Base-by-base conservation (phyloP, 2,113 vertebrate species). In the Dissostichus mawsoni region DNA sequence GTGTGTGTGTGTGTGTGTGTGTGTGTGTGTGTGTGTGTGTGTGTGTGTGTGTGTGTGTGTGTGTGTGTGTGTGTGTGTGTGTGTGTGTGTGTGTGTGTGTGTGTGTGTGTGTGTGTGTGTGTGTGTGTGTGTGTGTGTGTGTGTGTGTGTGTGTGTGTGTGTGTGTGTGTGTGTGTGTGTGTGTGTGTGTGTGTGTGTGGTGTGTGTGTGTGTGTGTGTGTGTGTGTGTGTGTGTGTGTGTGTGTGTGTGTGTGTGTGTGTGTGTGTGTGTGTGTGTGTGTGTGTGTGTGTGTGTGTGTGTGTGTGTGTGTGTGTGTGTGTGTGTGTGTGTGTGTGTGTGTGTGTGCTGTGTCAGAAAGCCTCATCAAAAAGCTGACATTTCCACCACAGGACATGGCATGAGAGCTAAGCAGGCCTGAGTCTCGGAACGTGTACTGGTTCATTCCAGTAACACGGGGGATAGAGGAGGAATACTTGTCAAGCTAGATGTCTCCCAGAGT, bases 361-460 rank as follows among this genome's bases (percentile, higher is more conserved):
- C 69, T 81, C 87, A 17, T 86, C 80, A 85, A 81, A 83, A 84
- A 65, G 48, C 74, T 89, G 89, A 83, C 81, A 84, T 86, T 78
- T 85, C 59, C 71, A 74, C 85, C 76, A 80, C 79, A 52, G 69
- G 86, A 83, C 74, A 63, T 59, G 61, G 50, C 47, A 25, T 44
- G 66, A 69, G 83, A 74, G 70, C 68, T 78, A 71, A 85, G 75
- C 69, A 45, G 62, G 58, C 78, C 73, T 4, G 25, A 78, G 72
- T 59, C 41, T 70, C 71, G 41, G 57, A 41, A 58, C 11, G n/a
- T 76, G 48, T 81, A 79, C 64, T 0, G 2, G 33, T 80, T 91
- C 45, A 68, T 11, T 79, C 75, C 45, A 53, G 75, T 80, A 36
- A 11, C 53, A 29, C 5, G 18, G 62, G 57, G 63, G 20, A 45